phyloP scores from a whole-genome alignment of 2,113 vertebrate species.

The Peromyscus polionotus region DNA sequence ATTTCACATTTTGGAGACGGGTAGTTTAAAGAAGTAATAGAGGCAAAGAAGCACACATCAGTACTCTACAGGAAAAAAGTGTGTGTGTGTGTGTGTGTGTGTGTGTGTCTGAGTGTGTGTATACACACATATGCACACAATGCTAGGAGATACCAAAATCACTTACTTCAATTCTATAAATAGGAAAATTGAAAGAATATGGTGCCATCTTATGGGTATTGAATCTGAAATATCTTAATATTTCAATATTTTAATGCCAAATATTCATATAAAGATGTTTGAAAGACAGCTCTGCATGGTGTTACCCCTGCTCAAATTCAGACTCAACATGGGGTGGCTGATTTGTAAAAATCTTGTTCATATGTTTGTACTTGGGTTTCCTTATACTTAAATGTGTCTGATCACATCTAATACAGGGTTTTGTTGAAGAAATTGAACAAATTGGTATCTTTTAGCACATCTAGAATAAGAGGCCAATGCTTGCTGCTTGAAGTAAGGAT shows the following conservation, averaged over 20 bases:
- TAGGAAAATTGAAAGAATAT: background rate
- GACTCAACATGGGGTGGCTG: background rate
- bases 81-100: too few relatives aligned
- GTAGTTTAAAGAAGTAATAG: background rate
- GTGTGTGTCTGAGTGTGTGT: too few relatives aligned
- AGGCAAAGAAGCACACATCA: background rate
- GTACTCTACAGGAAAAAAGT: background rate
- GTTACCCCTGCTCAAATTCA: background rate
- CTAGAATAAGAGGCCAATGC: background rate
- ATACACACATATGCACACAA: background rate
- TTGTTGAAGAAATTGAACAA: background rate
- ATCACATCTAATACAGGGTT: background rate
- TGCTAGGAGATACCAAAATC: background rate
- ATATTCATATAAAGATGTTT: background rate
- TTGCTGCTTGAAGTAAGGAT: background rate
- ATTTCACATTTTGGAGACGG: background rate
- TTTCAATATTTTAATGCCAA: background rate
- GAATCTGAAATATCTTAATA: constrained; percentile 24
- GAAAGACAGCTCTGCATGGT: background rate
- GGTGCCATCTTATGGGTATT: background rate
- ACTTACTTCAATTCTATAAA: background rate
- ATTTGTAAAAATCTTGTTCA: background rate
- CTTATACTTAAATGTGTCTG: background rate
- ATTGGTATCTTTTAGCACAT: background rate
- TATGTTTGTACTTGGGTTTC: background rate